phyloP scores from a whole-genome alignment of 2,888 invertebrate species.

The Vandiemenella viatica region DNA sequence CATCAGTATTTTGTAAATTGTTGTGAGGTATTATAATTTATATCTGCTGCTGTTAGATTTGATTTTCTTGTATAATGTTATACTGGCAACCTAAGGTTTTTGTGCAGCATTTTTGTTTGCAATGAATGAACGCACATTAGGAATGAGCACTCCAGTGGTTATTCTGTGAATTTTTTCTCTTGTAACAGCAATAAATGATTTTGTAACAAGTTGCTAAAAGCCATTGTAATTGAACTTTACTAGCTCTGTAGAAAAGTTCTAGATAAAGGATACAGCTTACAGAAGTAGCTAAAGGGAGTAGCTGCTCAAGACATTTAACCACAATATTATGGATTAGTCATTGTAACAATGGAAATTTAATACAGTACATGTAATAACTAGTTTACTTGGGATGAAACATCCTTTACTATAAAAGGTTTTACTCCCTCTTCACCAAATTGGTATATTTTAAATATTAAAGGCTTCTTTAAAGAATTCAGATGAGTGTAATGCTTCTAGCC shows the following conservation, averaged over 20 bases:
- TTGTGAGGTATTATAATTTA: slow-evolving; percentile 3
- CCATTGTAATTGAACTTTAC: too few relatives aligned
- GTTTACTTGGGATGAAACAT: too few relatives aligned
- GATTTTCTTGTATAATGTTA: background rate
- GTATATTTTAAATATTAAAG: background rate
- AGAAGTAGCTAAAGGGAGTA: background rate
- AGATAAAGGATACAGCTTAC: background rate
- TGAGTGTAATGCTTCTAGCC: slow-evolving; percentile 12
- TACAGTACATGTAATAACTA: too few relatives aligned
- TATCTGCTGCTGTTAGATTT: slow-evolving; percentile 1
- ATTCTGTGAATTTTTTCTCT: too few relatives aligned
- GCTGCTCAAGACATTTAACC: background rate
- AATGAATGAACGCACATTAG: background rate
- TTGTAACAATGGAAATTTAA: background rate
- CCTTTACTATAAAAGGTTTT: background rate
- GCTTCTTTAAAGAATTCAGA: slow-evolving; percentile 4
- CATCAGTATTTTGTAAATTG: slow-evolving; percentile 3
- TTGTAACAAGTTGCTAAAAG: too few relatives aligned
- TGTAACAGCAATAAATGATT: too few relatives aligned
- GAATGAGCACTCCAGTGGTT: too few relatives aligned
- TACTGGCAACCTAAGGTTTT: slow-evolving; percentile 1
- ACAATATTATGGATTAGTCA: background rate
- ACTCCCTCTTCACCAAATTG: background rate
- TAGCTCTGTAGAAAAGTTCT: too few relatives aligned
- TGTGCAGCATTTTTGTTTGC: background rate